Evolutionary conservation across 2,113 vertebrate species (phyloP), one percentile per base, ranked within the genome.

Genomic region (Hirundichthys speculiger): DNA sequence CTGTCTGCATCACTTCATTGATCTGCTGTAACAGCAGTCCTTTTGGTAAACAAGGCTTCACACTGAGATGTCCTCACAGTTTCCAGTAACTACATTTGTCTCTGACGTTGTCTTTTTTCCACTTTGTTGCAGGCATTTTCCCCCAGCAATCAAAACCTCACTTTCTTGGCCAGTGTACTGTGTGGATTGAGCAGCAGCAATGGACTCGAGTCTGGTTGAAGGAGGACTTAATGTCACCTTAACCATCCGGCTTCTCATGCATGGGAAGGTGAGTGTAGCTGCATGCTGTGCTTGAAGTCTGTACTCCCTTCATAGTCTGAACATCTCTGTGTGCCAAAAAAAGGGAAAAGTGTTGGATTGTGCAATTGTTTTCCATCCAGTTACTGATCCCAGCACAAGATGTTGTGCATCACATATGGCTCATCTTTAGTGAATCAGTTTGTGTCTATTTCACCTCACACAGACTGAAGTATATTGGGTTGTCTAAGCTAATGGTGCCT

Each of bases 211-310:
- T 90, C 93, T 98, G 81, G 98, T 97, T 88, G 98, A 99, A 93
- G 97, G 97, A 91, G 97, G 96, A 89, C 94, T 98, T 86, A 99
- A 99, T 90, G 98, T 99, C 93, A 99, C 98, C 2, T 94, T 99
- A 81, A 99, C 98, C 81, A 98, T 99, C 92, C 93, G 97, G 79
- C 93, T 99, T 88, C 96, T 99, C 76, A 99, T 99, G 98, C 98
- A 99, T 53, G 97, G 97, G 46, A 99, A 98, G 94, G 96, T 92
- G 73, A 87, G 90, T 70, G 48, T 60, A 27, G 13, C 38, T 16
- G 18, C 53, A 20, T 19, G 48, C 4, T 34, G 50, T 4, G 15
- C 24, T 27, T 16, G 5, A 27, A 16, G 13, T 19, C 16, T 52
- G 10, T n/a, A n/a, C n/a, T n/a, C n/a, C 25, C 1, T 19, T 30